Percentiles rank a stretch among this genome's conserved stretches.
These are phyloP conservation scores for Drosophila yakuba DNA, from an alignment of 1,140 invertebrate genomes.

Conservation along the genomic window DNA sequence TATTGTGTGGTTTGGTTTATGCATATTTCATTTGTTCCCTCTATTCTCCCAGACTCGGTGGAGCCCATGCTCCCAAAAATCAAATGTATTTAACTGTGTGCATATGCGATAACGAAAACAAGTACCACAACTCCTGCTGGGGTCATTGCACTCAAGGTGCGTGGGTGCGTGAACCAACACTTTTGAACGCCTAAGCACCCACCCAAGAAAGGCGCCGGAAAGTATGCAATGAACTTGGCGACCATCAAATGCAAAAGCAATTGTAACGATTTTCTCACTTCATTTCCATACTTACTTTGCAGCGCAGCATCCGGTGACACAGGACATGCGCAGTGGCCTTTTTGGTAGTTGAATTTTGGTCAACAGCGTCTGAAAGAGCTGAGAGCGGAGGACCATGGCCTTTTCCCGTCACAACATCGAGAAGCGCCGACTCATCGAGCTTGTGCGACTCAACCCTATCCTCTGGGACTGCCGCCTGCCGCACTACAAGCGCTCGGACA, in stretches of 20 bases:
- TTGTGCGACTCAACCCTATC: slow-evolving; percentile 77
- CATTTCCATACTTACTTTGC: slow-evolving; percentile 15
- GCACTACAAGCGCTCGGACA: slow-evolving; percentile 81
- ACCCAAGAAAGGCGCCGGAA: slow-evolving; percentile 28
- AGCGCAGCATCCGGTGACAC: slow-evolving; percentile 54
- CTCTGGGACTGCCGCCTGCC: slow-evolving; percentile 82
- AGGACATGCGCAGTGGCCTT: slow-evolving; percentile 66
- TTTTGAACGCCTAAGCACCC: background rate
- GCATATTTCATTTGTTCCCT: slow-evolving; percentile 15
- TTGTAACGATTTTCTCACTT: slow-evolving; percentile 79
- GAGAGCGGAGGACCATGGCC: slow-evolving; percentile 56
- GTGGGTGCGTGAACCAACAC: slow-evolving; percentile 3
- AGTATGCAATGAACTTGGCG: slow-evolving; percentile 39
- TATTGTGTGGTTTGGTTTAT: background rate
- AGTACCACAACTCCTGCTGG: slow-evolving; percentile 1
- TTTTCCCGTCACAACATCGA: slow-evolving; percentile 82
- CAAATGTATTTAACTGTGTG: slow-evolving; percentile 18
- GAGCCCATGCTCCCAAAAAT: background rate
- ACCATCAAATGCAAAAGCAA: slow-evolving; percentile 35
- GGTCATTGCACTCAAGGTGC: slow-evolving; percentile 36
- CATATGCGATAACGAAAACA: slow-evolving; percentile 20
- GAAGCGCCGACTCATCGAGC: slow-evolving; percentile 82
- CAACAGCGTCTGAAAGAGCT: slow-evolving; percentile 38
- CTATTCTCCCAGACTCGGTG: slow-evolving; percentile 11
- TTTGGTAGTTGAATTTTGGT: slow-evolving; percentile 65